Evolutionary conservation across 2,797 vertebrate genomes (phyloP), one percentile per base, ranked within the genome.

Genomic region (Ctenochaetus hawaiiensis): DNA sequence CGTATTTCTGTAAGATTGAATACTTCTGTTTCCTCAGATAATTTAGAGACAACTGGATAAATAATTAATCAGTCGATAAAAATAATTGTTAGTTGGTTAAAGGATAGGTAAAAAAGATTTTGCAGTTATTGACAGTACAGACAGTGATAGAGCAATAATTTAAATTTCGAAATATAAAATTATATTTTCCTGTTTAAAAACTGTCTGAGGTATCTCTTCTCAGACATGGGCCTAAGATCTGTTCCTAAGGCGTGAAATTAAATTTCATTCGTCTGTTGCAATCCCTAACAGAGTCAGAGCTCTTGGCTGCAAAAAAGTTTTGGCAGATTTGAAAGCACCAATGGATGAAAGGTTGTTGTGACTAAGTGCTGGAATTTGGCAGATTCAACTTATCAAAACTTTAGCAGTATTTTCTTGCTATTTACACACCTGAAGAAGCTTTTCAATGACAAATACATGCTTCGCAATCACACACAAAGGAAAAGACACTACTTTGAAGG

Each of bases 181-280:
- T 3, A 52, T 6, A 3, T 37, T 37, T 1, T 18, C 26, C n/a
- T 10, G 34, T 10, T 57, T 37, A 8, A 61, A 47, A n/a, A 48
- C 4, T 0, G n/a, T 58, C 17, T 11, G 44, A 56, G 43, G 61
- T 20, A n/a, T 71, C 34, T 37, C 34, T 26, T 62, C 10, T 44
- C 9, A 39, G 43, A 63, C 45, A 22, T 63, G 51, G 30, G 17
- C 18, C 20, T 22, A 18, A 10, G 16, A 66, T 72, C 37, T 60
- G 53, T 59, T 58, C 1, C 69, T 16, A 62, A 43, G 47, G 67
- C 2, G 4, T 74, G 52, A 78, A 76, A 71, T 82, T 70, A 57
- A 60, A 37, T 61, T 67, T 20, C 0, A 45, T 59, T 58, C 1
- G 0, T 51, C n/a, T 63, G 22, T 65, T 63, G 34, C 39, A 63